Evolutionary conservation across 1,140 invertebrate species (phyloP).

Genomic region (Cotesia chilonis): DNA sequence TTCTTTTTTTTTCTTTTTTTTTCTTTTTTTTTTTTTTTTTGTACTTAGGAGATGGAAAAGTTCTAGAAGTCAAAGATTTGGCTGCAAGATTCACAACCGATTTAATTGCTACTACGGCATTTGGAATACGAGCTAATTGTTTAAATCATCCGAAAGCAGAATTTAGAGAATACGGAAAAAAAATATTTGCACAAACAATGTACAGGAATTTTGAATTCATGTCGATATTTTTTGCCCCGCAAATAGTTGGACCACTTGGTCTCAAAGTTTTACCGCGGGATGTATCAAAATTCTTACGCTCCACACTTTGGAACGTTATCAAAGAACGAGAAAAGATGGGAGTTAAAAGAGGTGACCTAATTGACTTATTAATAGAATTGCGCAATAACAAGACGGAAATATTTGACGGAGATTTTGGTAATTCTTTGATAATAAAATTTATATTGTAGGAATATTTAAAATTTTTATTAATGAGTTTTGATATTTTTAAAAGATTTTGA

Average conservation of each 20-base stretch:
- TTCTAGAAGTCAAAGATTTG: constrained; percentile 60
- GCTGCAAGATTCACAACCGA: constrained; percentile 69
- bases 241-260: constrained; percentile 43
- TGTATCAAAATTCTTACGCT: constrained; percentile 49
- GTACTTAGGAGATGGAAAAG: background rate
- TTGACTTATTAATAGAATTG: constrained; percentile 62
- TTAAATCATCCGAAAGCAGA: constrained; percentile 62
- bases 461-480: too few species aligned
- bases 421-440: background rate
- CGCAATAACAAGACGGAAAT: constrained; percentile 40
- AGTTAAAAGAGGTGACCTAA: constrained; percentile 58
- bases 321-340: constrained; percentile 47
- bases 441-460: too few species aligned
- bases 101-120: constrained; percentile 69
- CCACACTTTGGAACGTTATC: constrained; percentile 54
- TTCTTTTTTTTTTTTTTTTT: too few species aligned
- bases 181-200: constrained; percentile 48
- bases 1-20: too few species aligned
- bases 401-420: constrained; percentile 39
- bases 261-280: constrained; percentile 46
- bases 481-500: constrained; percentile 59
- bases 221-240: constrained; percentile 56
- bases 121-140: constrained; percentile 69
- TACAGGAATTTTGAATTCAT: constrained; percentile 49
- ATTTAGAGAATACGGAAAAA: constrained; percentile 49